These are phyloP conservation scores for Thumatha senex DNA, from an alignment of 2,888 invertebrate species.

Conservation along the genomic window DNA sequence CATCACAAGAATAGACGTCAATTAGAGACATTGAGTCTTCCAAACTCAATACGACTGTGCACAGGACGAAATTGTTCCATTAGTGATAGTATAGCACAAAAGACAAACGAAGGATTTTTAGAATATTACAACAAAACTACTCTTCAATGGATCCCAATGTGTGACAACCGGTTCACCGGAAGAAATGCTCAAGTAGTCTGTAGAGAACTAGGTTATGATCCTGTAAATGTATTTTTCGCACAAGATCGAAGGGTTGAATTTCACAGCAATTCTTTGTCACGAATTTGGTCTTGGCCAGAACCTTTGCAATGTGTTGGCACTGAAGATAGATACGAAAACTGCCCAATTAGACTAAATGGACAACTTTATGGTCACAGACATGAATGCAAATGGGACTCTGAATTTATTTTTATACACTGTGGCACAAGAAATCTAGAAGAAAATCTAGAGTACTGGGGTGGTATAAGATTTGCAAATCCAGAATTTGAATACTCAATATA, in stretches of 20 bases:
- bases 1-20: slow-evolving; percentile 76
- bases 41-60: slow-evolving; percentile 89
- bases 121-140: slow-evolving; percentile 98
- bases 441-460: slow-evolving; percentile 95
- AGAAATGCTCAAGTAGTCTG: slow-evolving; percentile 98
- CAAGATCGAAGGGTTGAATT: slow-evolving; percentile 94
- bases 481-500: slow-evolving; percentile 95
- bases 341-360: slow-evolving; percentile 94
- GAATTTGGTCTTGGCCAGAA: slow-evolving; percentile 98
- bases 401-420: slow-evolving; percentile 97
- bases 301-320: slow-evolving; percentile 93
- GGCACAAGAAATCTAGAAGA: slow-evolving; percentile 87
- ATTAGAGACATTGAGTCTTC: slow-evolving; percentile 80
- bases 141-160: slow-evolving; percentile 97
- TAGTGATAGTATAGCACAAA: slow-evolving; percentile 76
- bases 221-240: slow-evolving; percentile 94
- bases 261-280: slow-evolving; percentile 92
- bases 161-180: slow-evolving; percentile 97
- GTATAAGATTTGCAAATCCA: slow-evolving; percentile 94
- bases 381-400: slow-evolving; percentile 94
- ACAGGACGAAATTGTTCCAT: slow-evolving; percentile 88
- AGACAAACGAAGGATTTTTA: slow-evolving; percentile 91
- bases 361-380: slow-evolving; percentile 93
- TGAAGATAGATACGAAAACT: slow-evolving; percentile 90
- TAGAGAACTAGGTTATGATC: slow-evolving; percentile 94